Conservation (phyloP, 2,888 invertebrate species). For the Callimorpha dominula region DNA sequence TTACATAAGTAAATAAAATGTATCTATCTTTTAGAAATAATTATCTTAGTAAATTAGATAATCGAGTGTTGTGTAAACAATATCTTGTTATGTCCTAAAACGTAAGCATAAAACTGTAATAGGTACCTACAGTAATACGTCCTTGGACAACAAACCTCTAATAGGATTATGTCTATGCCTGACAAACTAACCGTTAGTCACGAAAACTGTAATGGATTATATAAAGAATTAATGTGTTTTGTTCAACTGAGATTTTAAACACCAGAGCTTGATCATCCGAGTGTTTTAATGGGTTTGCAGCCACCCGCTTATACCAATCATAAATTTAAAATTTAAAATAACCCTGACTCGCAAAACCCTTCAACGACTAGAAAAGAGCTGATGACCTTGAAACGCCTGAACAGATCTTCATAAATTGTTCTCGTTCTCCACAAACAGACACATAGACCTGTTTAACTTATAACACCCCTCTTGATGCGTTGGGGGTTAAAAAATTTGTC, state of each 20-base stretch:
- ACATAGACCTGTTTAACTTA: too few relatives aligned
- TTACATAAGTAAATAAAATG: not conserved
- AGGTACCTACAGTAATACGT: constrained; percentile 12
- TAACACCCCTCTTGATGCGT: not conserved
- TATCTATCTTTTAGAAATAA: not conserved
- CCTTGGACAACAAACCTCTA: constrained; percentile 27
- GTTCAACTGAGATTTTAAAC: not conserved
- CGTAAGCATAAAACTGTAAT: constrained; percentile 14
- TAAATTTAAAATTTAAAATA: too few relatives aligned
- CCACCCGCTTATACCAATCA: too few relatives aligned
- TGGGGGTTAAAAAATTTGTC: not conserved
- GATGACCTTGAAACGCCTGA: too few relatives aligned
- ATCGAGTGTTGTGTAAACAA: constrained; percentile 32
- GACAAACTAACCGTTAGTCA: constrained; percentile 1
- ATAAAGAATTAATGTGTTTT: not conserved
- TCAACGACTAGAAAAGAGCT: too few relatives aligned
- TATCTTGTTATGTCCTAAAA: constrained; percentile 27
- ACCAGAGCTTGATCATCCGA: too few relatives aligned
- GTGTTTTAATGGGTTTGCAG: too few relatives aligned
- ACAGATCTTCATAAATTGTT: too few relatives aligned
- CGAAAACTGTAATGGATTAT: constrained; percentile 1
- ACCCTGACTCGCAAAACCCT: too few relatives aligned
- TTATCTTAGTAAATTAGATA: constrained; percentile 17
- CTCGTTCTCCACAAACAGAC: too few relatives aligned
- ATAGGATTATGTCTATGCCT: constrained; percentile 17